Percentiles rank a stretch among this genome's conserved stretches.
phyloP scores from a whole-genome alignment of 2,888 invertebrate genomes.

The Sylvicola cinctus region DNA sequence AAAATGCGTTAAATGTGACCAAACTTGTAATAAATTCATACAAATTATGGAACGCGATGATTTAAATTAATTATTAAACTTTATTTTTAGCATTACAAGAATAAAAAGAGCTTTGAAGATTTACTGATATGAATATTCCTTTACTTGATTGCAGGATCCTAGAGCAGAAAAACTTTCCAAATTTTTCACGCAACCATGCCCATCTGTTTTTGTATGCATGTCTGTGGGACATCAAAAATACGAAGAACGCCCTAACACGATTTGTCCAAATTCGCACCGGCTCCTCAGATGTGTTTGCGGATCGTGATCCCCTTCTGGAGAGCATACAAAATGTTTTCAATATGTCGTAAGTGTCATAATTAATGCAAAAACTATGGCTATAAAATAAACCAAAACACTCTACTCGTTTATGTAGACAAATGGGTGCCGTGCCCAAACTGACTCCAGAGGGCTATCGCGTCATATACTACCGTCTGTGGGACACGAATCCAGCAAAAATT shows the following conservation, averaged over 20 bases:
- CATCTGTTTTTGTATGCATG: conserved; percentile 41
- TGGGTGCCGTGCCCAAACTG: conserved; percentile 36
- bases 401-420: conserved; percentile 27
- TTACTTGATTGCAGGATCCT: no score
- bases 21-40: no score
- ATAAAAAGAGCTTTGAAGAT: no score
- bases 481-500: conserved; percentile 39
- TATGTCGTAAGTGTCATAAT: conserved; percentile 32
- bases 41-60: no score
- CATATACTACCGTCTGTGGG: conserved; percentile 35
- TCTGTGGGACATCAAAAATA: conserved; percentile 25
- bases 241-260: conserved; percentile 21
- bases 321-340: conserved; percentile 33
- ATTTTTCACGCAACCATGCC: conserved; percentile 37
- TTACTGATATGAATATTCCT: no score
- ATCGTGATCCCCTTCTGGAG: conserved; percentile 30
- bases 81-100: no score
- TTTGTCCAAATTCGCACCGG: conserved; percentile 24
- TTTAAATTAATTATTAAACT: no score
- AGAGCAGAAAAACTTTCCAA: conserved; percentile 35
- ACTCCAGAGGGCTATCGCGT: conserved; percentile 41
- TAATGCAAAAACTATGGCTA: background rate
- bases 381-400: background rate
- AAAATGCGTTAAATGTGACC: no score
- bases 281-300: conserved; percentile 35